Evolutionary conservation across 2,888 invertebrate genomes (phyloP), one percentile per base, ranked within the genome.

Genomic region (Stomorhina lunata): DNA sequence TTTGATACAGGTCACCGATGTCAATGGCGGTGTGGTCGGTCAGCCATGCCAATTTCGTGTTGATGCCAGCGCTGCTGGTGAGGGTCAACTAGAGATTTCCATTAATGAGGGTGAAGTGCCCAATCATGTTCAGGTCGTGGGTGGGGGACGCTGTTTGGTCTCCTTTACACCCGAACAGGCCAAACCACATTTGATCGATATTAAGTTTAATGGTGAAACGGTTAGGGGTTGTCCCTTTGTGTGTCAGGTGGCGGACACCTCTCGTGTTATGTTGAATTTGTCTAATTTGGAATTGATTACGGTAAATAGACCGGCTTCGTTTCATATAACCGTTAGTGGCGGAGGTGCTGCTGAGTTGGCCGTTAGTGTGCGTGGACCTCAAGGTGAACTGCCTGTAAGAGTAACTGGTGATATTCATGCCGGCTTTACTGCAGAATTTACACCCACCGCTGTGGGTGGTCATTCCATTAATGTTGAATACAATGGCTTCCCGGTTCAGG

Each of bases 71-170:
- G 97, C 98, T 89, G 99, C 99, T 66, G 99, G 99, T 45, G 99
- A 99, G 93, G 99, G 99, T 63, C 99, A 99, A 92, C 93, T 99
- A 88, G 99, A 99, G 93, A 99, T 99, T 89, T 98, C 98, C 87
- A 98, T 99, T 90, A 99, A 99, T 91, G 98, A 98, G 92, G 99
- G 99, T 85, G 97, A 98, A 93, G 98, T 99, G 83, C 99, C 99
- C 59, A 99, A 99, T 93, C 98, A 98, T 91, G 99, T 99, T 25
- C 96, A 96, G 92, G 98, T 98, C 69, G 96, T 99, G 15, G 98
- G 98, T 32, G 98, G 98, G 59, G 99, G 98, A 63, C 94, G 97
- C 84, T 98, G 98, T 89, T 93, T 98, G 59, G 98, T 98, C 34
- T 97, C 96, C 84, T 98, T 98, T 92, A 97, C 97, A 20, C 98